Evolutionary conservation across 2,113 vertebrate species (phyloP), one percentile per base, ranked within the genome.

Genomic region (Callospermophilus lateralis): DNA sequence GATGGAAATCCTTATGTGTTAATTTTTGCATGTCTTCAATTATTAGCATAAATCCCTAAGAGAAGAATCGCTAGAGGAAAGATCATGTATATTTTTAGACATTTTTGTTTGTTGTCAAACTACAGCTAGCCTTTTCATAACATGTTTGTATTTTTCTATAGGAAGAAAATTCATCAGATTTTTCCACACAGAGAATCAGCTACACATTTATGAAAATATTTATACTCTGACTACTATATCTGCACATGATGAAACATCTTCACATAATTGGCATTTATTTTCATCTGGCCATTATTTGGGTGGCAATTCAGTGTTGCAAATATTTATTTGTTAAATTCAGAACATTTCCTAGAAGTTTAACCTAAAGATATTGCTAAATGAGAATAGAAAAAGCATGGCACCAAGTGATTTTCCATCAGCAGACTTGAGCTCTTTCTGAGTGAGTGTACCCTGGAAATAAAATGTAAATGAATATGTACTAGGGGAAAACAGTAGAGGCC

Each of bases 361-460:
- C 63, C n/a, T 78, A 19, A 97, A 84, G 26, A 77, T 94, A 79
- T 67, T 17, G 73, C 19, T 48, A 97, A 97, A 93, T 91, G 78
- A 91, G 32, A 84, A 67, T 88, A 63, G 12, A 88, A 78, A 91
- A 91, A 94, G 53, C 42, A 92, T 61, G 72, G 12, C 32, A 78
- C 65, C 84, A 88, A 77, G 12, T 91, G 83, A 91, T 83, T 95
- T 95, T 97, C 19, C 61, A 88, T 95, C 19, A 93, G 37, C 45
- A 78, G 32, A 39, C 2, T 19, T 65, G 39, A 91, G 45, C 28
- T 58, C 20, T 88, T 95, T 37, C 61, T 65, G 70, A 78, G 45
- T 89, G 45, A 84, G 32, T 88, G 26, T 84, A 73, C 11, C 34
- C 68, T 88, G 70, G n/a, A 42, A 55, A 87, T 77, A 83, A 20